A percentile compares a stretch with the other conserved stretches of the same genome.
phyloP scores from a whole-genome alignment of 2,888 invertebrate species.

The Steromphala cineraria region DNA sequence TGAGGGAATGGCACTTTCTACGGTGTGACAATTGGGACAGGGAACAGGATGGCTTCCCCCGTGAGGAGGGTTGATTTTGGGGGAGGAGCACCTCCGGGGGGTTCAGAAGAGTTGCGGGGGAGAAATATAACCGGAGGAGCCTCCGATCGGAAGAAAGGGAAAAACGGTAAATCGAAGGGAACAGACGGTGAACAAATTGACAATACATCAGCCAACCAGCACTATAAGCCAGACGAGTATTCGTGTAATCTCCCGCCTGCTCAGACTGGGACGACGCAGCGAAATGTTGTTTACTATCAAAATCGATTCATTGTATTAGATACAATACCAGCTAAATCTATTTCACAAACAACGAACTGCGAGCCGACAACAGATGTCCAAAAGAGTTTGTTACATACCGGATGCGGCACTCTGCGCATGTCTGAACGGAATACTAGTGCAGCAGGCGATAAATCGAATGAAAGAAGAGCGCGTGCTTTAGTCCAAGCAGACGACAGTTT shows the following conservation, averaged over 20 bases:
- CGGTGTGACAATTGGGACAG: not conserved
- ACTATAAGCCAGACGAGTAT: not conserved
- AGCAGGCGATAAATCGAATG: constrained; percentile 20
- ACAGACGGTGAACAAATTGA: not conserved
- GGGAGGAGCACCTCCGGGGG: not conserved
- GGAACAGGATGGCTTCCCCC: not conserved
- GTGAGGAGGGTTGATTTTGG: not conserved
- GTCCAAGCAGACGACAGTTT: constrained; percentile 1
- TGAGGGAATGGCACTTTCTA: not conserved
- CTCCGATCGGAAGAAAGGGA: not conserved
- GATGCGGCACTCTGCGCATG: constrained; percentile 8
- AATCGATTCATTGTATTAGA: constrained; percentile 55
- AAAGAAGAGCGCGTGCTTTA: not conserved
- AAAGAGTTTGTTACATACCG: constrained; percentile 4
- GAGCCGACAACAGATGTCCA: not conserved
- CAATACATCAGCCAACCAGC: not conserved
- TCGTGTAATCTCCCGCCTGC: not conserved
- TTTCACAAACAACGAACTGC: not conserved
- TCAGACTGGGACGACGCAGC: constrained; percentile 13
- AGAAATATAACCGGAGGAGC: no score
- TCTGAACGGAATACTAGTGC: not conserved
- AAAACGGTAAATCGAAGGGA: not conserved
- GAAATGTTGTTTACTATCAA: constrained; percentile 51
- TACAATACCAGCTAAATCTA: constrained; percentile 19
- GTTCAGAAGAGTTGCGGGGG: not conserved